Evolutionary conservation across 2,888 invertebrate species (phyloP).

Genomic region (Seladonia tumulorum): DNA sequence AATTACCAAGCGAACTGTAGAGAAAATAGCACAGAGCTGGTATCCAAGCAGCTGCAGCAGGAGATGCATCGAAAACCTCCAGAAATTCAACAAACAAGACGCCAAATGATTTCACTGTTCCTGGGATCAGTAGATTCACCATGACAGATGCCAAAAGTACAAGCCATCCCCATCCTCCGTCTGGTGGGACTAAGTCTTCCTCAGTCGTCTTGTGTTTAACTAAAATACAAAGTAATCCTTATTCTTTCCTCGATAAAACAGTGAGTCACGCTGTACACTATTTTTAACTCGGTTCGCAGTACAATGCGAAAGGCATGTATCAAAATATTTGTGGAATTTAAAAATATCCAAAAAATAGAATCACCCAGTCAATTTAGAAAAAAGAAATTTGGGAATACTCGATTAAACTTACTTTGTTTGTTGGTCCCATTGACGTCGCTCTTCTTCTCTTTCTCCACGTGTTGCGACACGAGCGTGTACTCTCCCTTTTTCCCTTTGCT

Average conservation of each 20-base stretch:
- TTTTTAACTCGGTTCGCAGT: not conserved
- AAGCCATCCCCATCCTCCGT: conserved; percentile 95
- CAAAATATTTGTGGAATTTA: not conserved
- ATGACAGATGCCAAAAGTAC: conserved; percentile 90
- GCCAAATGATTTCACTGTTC: conserved; percentile 95
- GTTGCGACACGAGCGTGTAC: conserved; percentile 76
- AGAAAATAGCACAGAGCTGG: conserved; percentile 95
- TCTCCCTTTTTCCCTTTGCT: conserved; percentile 74
- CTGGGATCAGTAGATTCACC: conserved; percentile 94
- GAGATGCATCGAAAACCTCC: conserved; percentile 90
- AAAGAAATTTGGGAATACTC: not conserved
- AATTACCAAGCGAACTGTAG: conserved; percentile 93
- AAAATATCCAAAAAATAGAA: not conserved
- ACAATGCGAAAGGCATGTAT: not conserved
- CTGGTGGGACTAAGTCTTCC: conserved; percentile 92
- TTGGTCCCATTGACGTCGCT: conserved; percentile 73
- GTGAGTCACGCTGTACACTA: not conserved
- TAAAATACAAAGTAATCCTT: conserved; percentile 49
- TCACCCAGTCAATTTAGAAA: not conserved
- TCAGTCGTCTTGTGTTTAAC: conserved; percentile 69
- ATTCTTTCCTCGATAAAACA: not conserved
- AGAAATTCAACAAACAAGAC: conserved; percentile 93
- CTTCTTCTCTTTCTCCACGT: conserved; percentile 60
- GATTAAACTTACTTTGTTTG: conserved; percentile 65
- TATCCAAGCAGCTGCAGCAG: conserved; percentile 92